A percentile compares a stretch with the other conserved stretches of the same genome.
These are phyloP conservation scores for Drosophila pseudoananassae DNA, from an alignment of 1,140 invertebrate species.

Conservation along the genomic window DNA sequence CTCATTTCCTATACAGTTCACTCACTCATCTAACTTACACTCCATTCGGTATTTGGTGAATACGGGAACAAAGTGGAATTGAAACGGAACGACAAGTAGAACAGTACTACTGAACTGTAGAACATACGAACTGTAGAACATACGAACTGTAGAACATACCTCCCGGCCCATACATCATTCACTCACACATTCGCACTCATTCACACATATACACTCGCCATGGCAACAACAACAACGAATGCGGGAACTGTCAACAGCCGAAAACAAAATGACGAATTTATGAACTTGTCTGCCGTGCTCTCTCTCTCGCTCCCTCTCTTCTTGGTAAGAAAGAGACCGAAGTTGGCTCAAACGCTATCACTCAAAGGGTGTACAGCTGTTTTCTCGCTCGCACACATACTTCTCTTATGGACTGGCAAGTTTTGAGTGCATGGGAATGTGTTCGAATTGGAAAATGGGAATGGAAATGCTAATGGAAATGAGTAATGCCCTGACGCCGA, in stretches of 20 bases:
- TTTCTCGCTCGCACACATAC: slow-evolving; percentile 40
- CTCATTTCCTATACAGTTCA: not conserved
- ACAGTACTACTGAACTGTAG: no score
- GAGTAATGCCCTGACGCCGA: slow-evolving; percentile 52
- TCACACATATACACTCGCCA: slow-evolving; percentile 32
- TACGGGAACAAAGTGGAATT: slow-evolving; percentile 30
- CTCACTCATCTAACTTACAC: slow-evolving; percentile 24
- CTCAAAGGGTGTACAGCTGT: slow-evolving; percentile 27
- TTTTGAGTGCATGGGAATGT: slow-evolving; percentile 69
- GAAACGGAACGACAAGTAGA: slow-evolving; percentile 44
- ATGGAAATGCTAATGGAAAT: slow-evolving; percentile 41
- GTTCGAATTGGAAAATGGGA: slow-evolving; percentile 65
- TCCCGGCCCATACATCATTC: slow-evolving; percentile 21
- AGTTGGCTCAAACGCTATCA: slow-evolving; percentile 7
- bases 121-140: slow-evolving; percentile 48
- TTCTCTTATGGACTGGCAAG: slow-evolving; percentile 5
- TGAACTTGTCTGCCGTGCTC: slow-evolving; percentile 66
- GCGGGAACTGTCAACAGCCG: slow-evolving; percentile 73
- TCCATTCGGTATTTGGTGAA: slow-evolving; percentile 58
- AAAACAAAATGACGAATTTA: slow-evolving; percentile 84
- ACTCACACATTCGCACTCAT: not conserved
- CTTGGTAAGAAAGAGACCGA: slow-evolving; percentile 22
- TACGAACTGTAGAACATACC: slow-evolving; percentile 58
- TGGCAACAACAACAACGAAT: slow-evolving; percentile 55
- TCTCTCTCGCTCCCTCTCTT: slow-evolving; percentile 24